A percentile compares a stretch with the other conserved stretches of the same genome.
Evolutionary conservation across 2,797 vertebrate species (phyloP).

Genomic region (Protosalanx chinensis): DNA sequence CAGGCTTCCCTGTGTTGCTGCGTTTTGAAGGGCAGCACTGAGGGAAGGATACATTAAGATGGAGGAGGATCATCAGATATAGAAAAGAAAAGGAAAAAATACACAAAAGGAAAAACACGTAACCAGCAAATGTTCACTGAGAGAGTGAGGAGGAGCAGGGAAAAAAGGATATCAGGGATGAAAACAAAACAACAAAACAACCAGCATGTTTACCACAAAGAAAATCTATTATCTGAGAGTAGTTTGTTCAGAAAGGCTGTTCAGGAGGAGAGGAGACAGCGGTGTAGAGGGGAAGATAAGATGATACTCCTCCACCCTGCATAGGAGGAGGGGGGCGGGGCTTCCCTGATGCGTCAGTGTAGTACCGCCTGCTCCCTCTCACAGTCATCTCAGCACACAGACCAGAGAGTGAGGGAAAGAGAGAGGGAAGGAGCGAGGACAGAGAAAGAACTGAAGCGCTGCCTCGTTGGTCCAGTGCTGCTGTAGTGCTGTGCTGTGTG

Average conservation of each 20-base stretch:
- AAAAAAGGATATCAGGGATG: not conserved
- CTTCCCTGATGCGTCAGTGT: conserved; percentile 10
- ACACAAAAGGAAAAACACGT: no score
- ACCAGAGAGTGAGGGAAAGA: conserved; percentile 18
- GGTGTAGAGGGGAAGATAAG: conserved; percentile 41
- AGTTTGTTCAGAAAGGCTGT: not conserved
- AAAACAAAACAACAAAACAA: conserved; percentile 12
- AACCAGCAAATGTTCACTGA: not conserved
- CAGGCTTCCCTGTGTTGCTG: no score
- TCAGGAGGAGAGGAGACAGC: conserved; percentile 16
- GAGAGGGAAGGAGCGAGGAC: conserved; percentile 37
- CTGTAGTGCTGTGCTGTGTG: conserved; percentile 31
- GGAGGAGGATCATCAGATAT: not conserved
- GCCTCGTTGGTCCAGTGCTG: conserved; percentile 29
- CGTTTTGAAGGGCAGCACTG: not conserved
- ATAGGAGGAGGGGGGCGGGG: conserved; percentile 6
- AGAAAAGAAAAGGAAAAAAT: not conserved
- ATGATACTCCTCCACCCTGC: conserved; percentile 37
- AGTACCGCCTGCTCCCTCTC: conserved; percentile 5
- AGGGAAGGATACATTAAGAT: not conserved
- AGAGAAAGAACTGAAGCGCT: conserved; percentile 34
- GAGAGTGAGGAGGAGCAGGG: not conserved
- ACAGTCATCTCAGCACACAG: conserved; percentile 49
- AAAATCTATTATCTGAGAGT: not conserved
- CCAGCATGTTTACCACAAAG: not conserved